Conservation (phyloP, 2,113 vertebrate species). For the Tachysurus fulvidraco region DNA sequence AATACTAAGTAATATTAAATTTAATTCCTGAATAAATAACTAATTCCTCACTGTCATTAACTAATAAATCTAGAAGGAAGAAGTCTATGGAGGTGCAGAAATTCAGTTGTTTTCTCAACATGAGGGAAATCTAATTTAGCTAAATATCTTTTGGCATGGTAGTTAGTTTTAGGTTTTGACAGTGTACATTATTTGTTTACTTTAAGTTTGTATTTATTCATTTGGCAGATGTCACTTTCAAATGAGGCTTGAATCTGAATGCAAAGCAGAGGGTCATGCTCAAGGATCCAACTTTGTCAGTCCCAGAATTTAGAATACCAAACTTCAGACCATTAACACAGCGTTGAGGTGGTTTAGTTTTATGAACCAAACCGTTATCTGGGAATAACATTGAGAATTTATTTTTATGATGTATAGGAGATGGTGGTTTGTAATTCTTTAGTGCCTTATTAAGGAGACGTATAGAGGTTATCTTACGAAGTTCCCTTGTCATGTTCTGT, state of each 20-base stretch:
- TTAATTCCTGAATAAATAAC: too few species aligned
- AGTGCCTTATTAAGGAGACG: background rate
- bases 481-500: background rate
- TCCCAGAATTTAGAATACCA: background rate
- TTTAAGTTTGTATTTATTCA: background rate
- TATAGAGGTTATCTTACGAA: background rate
- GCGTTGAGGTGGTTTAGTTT: background rate
- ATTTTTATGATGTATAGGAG: background rate
- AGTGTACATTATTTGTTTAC: background rate
- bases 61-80: background rate
- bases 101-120: background rate
- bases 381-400: background rate
- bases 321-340: background rate
- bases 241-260: background rate
- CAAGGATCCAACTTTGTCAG: background rate
- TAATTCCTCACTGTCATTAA: too few species aligned
- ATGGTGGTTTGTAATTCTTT: background rate
- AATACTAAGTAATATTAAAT: too few species aligned
- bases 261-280: background rate
- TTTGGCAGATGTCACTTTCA: background rate
- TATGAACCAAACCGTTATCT: background rate
- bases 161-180: background rate
- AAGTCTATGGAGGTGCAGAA: background rate
- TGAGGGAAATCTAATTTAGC: too few species aligned
- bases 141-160: background rate